Conservation (phyloP, 2,113 vertebrate genomes). For the Crypturellus undulatus region DNA sequence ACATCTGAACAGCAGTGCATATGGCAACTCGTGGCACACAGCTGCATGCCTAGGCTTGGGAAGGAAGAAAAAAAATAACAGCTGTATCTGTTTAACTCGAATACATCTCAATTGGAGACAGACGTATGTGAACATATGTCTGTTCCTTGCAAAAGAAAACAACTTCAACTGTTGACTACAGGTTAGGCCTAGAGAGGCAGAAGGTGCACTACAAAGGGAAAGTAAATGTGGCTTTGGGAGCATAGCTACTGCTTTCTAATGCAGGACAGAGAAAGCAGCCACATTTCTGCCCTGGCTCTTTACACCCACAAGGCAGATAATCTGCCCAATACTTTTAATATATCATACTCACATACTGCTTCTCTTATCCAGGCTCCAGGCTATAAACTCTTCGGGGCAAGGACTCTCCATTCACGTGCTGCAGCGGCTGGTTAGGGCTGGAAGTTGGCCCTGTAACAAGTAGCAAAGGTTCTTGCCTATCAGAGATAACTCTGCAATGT, state of each 20-base stretch:
- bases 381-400: not conserved
- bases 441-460: not conserved
- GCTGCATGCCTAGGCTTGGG: not conserved
- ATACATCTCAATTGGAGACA: not conserved
- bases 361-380: not conserved
- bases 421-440: not conserved
- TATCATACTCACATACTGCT: not conserved
- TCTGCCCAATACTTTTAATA: not conserved
- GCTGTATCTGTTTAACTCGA: not conserved
- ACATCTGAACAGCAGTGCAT: rapidly evolving
- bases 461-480: not conserved
- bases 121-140: rapidly evolving
- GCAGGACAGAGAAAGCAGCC: not conserved
- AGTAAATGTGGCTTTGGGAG: not conserved
- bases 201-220: not conserved
- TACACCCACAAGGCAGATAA: not conserved
- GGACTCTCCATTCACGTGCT: not conserved
- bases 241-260: not conserved
- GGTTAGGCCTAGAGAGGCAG: not conserved
- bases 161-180: not conserved
- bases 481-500: not conserved
- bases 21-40: not conserved
- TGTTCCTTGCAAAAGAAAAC: not conserved
- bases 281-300: not conserved
- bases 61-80: not conserved